Evolutionary conservation across 2,888 invertebrate genomes (phyloP).

Genomic region (Eupithecia inturbata): DNA sequence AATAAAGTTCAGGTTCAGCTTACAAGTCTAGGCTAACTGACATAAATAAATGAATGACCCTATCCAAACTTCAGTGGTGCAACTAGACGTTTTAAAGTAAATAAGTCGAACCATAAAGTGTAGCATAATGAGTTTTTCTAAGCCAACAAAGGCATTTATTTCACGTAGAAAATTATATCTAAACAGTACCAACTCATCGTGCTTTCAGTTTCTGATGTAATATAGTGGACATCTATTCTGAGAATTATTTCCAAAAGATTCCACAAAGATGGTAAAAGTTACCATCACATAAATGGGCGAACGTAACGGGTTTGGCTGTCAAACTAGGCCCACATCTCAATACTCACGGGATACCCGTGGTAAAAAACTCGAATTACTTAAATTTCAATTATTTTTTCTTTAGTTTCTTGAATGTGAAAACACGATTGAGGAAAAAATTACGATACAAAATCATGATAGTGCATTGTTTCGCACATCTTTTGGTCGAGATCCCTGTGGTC

Average conservation of each 20-base stretch:
- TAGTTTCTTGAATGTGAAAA: no score
- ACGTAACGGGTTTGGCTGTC: no score
- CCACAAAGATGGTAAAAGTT: neutral
- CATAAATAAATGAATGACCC: neutral
- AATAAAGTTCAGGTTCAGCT: slow-evolving; percentile 55
- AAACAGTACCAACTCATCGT: neutral
- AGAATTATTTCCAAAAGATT: neutral
- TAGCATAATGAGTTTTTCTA: neutral
- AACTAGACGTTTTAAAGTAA: neutral
- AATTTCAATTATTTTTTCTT: no score
- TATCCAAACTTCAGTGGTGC: neutral
- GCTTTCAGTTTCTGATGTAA: neutral
- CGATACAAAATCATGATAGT: no score
- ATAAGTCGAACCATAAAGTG: neutral
- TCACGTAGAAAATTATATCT: neutral
- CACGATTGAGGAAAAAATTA: no score
- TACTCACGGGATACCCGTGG: no score
- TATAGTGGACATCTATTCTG: neutral
- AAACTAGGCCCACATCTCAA: no score
- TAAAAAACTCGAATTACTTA: no score
- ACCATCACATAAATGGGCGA: no score
- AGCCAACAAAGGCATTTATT: neutral
- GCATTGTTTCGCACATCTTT: no score
- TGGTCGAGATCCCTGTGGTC: no score
- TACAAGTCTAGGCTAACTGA: slow-evolving; percentile 12